phyloP scores from a whole-genome alignment of 23 tunicate species.

The Aplidium turbinatum region DNA sequence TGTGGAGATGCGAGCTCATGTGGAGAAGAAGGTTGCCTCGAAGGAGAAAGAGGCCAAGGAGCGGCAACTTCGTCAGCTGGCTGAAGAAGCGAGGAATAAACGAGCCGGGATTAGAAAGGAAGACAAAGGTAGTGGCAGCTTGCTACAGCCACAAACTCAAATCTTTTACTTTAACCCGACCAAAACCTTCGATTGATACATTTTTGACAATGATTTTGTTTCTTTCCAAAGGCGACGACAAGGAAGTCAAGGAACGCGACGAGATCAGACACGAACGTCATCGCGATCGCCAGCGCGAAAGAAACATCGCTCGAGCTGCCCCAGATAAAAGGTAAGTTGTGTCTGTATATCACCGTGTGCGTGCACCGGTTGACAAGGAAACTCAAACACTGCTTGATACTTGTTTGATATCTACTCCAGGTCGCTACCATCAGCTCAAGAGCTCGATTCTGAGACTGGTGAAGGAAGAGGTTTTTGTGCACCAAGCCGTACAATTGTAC shows the following conservation, averaged over 20 bases:
- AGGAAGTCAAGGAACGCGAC: conserved; percentile 80
- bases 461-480: too few species aligned
- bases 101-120: conserved; percentile 81
- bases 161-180: too few species aligned
- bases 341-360: too few species aligned
- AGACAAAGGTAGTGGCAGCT: conserved; percentile 76
- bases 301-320: conserved; percentile 96
- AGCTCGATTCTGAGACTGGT: too few species aligned
- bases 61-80: conserved; percentile 85
- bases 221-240: conserved; percentile 39
- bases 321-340: conserved; percentile 87
- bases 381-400: too few species aligned
- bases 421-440: too few species aligned
- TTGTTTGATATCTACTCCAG: too few species aligned
- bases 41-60: conserved; percentile 97
- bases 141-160: too few species aligned
- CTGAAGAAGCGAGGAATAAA: conserved; percentile 93
- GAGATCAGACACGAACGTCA: conserved; percentile 87
- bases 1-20: conserved; percentile 97
- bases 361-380: too few species aligned
- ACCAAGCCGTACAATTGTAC: too few species aligned
- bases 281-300: conserved; percentile 73
- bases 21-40: conserved; percentile 88
- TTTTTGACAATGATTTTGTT: neutral
- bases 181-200: neutral